Evolutionary conservation across 2,113 vertebrate genomes (phyloP), one percentile per base, ranked within the genome.

Genomic region (Ramphastos sulfuratus): DNA sequence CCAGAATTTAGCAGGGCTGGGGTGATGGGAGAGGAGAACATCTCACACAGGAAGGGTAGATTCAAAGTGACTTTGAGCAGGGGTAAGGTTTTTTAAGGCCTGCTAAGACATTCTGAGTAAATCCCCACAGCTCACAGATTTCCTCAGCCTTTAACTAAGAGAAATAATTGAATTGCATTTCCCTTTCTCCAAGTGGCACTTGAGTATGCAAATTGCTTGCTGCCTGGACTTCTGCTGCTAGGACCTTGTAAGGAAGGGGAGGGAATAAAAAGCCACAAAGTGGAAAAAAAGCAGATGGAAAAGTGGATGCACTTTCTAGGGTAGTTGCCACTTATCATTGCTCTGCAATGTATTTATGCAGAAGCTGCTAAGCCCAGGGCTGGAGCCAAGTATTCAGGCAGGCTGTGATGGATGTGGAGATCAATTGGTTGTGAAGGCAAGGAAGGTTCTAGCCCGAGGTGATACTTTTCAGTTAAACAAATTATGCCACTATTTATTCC

Each of bases 201-300:
- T 78, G 33, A 10, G 2, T 59, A 95, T 90, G 92, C 82, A 96
- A 93, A 93, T 81, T 67, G 9, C 37, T 94, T 85, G 82, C 84
- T 76, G 75, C 60, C 63, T 76, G 27, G 81, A 93, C 50, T 65
- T 92, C 54, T 48, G 76, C 84, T 5, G 4, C 56, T 85, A 80
- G 56, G 75, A 60, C 48, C 35, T 73, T 85, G 52, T 39, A 80
- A 83, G 52, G 67, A 48, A 91, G 60, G 25, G 31, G 15, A 44
- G 91, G 64, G 37, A 60, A 56, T 8, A 55, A 55, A 55, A 14
- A 25, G 25, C 27, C 25, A 85, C 4, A 74, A 90, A 91, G 92
- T 74, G 73, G 33, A 92, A 87, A 67, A 82, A 67, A 89, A 91
- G 24, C 90, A 94, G 79, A 87, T 91, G 92, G 91, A 93, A 87